Evolutionary conservation across 2,888 invertebrate genomes (phyloP).

Genomic region (Onchidella celtica): DNA sequence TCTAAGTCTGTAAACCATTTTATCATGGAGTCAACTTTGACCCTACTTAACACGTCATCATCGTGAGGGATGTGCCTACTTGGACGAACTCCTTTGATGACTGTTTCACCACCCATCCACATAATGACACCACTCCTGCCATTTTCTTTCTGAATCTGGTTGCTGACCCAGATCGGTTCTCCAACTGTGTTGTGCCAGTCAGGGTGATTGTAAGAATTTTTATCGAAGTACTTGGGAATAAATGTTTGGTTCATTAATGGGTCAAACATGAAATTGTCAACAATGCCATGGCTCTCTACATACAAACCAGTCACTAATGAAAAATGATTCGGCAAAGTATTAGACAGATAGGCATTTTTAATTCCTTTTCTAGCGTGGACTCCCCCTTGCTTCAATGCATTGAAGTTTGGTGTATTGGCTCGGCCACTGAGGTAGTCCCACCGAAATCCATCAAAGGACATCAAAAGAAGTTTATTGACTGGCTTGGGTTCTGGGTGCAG

Average conservation of each 20-base stretch:
- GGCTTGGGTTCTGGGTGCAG: too few species aligned
- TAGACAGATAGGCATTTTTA: slow-evolving; percentile 81
- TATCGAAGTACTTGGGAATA: slow-evolving; percentile 19
- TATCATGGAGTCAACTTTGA: slow-evolving; percentile 69
- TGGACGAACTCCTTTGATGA: slow-evolving; percentile 67
- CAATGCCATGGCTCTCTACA: slow-evolving; percentile 86
- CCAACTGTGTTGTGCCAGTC: slow-evolving; percentile 81
- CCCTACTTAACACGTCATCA: slow-evolving; percentile 66
- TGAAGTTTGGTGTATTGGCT: slow-evolving; percentile 82
- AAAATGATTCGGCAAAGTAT: slow-evolving; percentile 89
- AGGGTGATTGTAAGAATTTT: slow-evolving; percentile 77
- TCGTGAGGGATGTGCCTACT: slow-evolving; percentile 57
- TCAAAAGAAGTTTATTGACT: slow-evolving; percentile 83
- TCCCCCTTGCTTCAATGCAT: slow-evolving; percentile 83
- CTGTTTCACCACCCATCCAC: slow-evolving; percentile 86
- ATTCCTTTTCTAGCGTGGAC: slow-evolving; percentile 82
- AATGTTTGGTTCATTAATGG: slow-evolving; percentile 75
- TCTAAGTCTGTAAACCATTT: slow-evolving; percentile 71
- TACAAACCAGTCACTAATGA: slow-evolving; percentile 84
- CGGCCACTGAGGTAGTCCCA: slow-evolving; percentile 85
- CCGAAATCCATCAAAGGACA: slow-evolving; percentile 88
- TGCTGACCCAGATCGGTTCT: slow-evolving; percentile 79
- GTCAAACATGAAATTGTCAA: slow-evolving; percentile 85
- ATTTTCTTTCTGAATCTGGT: slow-evolving; percentile 82
- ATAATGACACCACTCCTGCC: slow-evolving; percentile 85